A percentile compares a stretch with the other conserved stretches of the same genome.
These are phyloP conservation scores for Labia minor DNA, from an alignment of 2,888 invertebrate genomes.

Conservation along the genomic window DNA sequence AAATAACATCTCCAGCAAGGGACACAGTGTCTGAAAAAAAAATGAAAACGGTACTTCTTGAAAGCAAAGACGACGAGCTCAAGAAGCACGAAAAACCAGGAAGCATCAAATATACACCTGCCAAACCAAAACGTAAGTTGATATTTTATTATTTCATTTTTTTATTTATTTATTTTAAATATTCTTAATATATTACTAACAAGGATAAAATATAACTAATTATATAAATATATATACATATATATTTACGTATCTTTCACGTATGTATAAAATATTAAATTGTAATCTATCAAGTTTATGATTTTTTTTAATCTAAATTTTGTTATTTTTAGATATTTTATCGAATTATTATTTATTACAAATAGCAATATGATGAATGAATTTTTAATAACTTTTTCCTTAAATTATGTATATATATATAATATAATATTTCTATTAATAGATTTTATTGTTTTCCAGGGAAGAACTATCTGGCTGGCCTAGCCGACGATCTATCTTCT, in stretches of 20 bases:
- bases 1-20: constrained; percentile 28
- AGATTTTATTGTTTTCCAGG: background rate
- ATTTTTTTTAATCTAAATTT: no score
- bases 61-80: constrained; percentile 31
- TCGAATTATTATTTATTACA: no score
- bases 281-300: no score
- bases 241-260: no score
- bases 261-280: no score
- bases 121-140: constrained; percentile 84
- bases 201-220: background rate
- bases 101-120: constrained; percentile 73
- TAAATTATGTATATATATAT: background rate
- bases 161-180: no score
- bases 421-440: background rate
- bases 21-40: constrained; percentile 61
- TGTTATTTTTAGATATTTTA: no score
- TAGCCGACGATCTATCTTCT: background rate
- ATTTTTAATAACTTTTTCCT: no score
- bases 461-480: background rate
- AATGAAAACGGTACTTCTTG: constrained; percentile 46
- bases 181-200: background rate
- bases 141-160: background rate
- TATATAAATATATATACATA: no score
- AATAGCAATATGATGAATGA: no score
- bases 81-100: constrained; percentile 55